Percentiles rank a stretch among this genome's conserved stretches.
Conservation (phyloP, 2,797 vertebrate species). For the Tachyglossus aculeatus region DNA sequence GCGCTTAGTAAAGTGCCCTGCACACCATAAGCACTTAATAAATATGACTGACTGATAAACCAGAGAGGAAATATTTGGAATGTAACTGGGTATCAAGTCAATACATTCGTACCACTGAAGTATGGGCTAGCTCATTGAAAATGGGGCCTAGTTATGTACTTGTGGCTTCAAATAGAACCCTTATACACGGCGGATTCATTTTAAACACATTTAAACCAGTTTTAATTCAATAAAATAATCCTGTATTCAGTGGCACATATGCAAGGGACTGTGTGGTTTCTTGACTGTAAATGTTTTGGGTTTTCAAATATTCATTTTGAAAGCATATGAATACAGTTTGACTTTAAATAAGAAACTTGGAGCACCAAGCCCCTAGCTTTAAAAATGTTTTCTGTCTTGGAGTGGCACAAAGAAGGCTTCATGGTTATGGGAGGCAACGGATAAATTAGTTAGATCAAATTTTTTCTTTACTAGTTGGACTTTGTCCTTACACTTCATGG, state of each 20-base stretch:
- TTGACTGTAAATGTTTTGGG: neutral
- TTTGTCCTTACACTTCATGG: neutral
- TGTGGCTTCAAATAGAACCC: neutral
- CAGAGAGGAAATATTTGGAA: no score
- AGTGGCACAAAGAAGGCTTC: fast-evolving
- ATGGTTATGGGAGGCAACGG: neutral
- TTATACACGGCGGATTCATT: no score
- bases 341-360: neutral
- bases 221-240: no score
- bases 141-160: neutral
- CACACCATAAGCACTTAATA: neutral
- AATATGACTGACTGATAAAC: no score
- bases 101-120: neutral
- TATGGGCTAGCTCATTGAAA: neutral
- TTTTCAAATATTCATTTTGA: constrained; percentile 1
- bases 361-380: neutral
- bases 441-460: neutral
- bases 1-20: neutral
- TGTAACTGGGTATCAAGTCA: no score
- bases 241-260: no score
- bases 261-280: neutral
- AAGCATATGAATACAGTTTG: neutral
- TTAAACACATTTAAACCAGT: no score
- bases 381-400: neutral
- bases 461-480: neutral